Conservation (phyloP, 2,888 invertebrate genomes). For the Prostheceraeus crozeri region DNA sequence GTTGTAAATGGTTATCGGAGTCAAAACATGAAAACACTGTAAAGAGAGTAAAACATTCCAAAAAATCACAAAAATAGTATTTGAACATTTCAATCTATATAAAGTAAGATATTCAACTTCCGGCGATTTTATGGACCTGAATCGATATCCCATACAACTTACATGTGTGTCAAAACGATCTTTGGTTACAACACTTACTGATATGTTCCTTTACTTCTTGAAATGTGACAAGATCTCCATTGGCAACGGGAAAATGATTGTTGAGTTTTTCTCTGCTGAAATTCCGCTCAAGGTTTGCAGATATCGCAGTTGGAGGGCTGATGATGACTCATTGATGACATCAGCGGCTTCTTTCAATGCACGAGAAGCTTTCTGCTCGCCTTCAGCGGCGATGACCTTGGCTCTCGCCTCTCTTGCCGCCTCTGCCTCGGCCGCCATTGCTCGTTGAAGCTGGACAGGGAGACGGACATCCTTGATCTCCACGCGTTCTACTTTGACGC, state of each 20-base stretch:
- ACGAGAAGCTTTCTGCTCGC: constrained; percentile 64
- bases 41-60: too few relatives aligned
- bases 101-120: too few relatives aligned
- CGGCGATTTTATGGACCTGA: too few relatives aligned
- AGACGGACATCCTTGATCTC: constrained; percentile 52
- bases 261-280: constrained; percentile 53
- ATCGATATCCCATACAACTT: too few relatives aligned
- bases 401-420: constrained; percentile 52
- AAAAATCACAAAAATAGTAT: too few relatives aligned
- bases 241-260: constrained; percentile 53
- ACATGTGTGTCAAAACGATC: too few relatives aligned
- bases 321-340: constrained; percentile 73
- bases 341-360: constrained; percentile 78
- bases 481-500: too few relatives aligned
- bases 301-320: constrained; percentile 65
- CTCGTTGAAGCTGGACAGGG: constrained; percentile 51
- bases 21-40: too few relatives aligned
- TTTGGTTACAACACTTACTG: too few relatives aligned
- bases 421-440: constrained; percentile 56
- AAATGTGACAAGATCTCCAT: constrained; percentile 48
- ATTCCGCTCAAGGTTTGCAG: constrained; percentile 52
- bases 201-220: too few relatives aligned
- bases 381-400: constrained; percentile 59
- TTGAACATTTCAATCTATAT: too few relatives aligned
- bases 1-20: too few relatives aligned